Evolutionary conservation across 2,888 invertebrate species (phyloP).

Genomic region (Nyleta sp.): DNA sequence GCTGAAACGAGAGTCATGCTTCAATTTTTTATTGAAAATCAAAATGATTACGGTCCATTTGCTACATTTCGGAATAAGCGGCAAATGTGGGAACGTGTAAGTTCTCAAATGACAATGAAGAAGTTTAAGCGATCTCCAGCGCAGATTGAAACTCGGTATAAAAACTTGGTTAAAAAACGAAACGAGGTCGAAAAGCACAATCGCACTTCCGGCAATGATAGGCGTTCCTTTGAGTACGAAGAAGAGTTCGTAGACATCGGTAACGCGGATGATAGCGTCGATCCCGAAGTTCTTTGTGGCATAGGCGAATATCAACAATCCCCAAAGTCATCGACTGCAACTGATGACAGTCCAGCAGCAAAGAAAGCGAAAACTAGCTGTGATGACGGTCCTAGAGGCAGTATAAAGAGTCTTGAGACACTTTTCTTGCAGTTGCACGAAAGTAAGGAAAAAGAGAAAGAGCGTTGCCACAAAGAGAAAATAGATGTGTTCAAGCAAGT

Average conservation of each 20-base stretch:
- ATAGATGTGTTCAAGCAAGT: background rate
- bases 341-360: background rate
- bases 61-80: slow-evolving; percentile 20
- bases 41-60: slow-evolving; percentile 36
- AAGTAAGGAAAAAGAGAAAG: background rate
- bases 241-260: slow-evolving; percentile 29
- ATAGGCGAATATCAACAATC: slow-evolving; percentile 6
- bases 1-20: slow-evolving; percentile 20
- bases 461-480: background rate
- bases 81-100: slow-evolving; percentile 36
- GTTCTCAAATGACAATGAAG: slow-evolving; percentile 2
- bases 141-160: slow-evolving; percentile 37
- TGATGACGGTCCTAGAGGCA: background rate
- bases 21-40: slow-evolving; percentile 13
- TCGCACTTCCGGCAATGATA: slow-evolving; percentile 31
- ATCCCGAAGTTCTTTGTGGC: slow-evolving; percentile 33
- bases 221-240: slow-evolving; percentile 21
- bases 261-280: slow-evolving; percentile 36
- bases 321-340: background rate
- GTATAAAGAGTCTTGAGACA: background rate
- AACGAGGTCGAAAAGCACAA: slow-evolving; percentile 14
- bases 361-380: background rate
- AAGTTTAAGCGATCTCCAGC: slow-evolving; percentile 19
- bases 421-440: background rate
- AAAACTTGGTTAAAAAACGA: slow-evolving; percentile 37